Evolutionary conservation across 2,888 invertebrate species (phyloP).

Genomic region (Piscicola geometra): DNA sequence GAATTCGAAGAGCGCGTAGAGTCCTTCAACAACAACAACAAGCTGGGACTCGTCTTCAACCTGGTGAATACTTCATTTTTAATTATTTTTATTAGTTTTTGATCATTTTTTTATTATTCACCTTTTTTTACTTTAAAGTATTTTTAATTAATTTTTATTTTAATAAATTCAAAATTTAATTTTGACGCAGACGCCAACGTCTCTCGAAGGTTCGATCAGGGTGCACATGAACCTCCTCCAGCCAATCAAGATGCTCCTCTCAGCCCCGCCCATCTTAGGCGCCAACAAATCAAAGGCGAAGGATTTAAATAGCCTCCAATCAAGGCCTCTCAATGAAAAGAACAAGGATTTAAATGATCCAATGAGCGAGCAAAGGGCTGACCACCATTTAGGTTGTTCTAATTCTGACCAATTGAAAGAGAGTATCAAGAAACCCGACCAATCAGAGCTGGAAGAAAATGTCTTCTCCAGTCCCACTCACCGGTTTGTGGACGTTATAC

Average conservation of each 20-base stretch:
- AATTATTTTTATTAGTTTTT: too few species aligned
- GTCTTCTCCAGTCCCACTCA: constrained; percentile 12
- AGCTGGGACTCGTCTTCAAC: constrained; percentile 8
- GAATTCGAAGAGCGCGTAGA: constrained; percentile 5
- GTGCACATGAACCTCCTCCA: constrained; percentile 61
- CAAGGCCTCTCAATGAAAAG: too few species aligned
- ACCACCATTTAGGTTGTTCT: too few species aligned
- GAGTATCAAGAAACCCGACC: background rate
- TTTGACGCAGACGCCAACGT: constrained; percentile 10
- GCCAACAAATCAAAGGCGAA: background rate
- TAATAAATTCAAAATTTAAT: too few species aligned
- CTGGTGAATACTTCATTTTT: too few species aligned
- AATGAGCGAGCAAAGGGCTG: too few species aligned
- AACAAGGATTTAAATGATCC: too few species aligned
- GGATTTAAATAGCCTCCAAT: too few species aligned
- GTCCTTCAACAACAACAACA: constrained; percentile 10
- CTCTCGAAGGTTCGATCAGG: constrained; percentile 57
- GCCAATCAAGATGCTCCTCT: constrained; percentile 61
- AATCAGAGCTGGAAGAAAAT: background rate
- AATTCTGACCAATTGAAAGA: background rate
- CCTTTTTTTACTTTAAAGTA: too few species aligned
- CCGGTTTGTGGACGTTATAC: background rate
- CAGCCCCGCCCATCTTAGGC: constrained; percentile 55
- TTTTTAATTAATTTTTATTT: too few species aligned
- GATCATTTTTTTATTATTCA: too few species aligned